A percentile compares a stretch with the other conserved stretches of the same genome.
These are phyloP conservation scores for Pseudomyrmex pallidus DNA, from an alignment of 1,140 invertebrate genomes.

Conservation along the genomic window DNA sequence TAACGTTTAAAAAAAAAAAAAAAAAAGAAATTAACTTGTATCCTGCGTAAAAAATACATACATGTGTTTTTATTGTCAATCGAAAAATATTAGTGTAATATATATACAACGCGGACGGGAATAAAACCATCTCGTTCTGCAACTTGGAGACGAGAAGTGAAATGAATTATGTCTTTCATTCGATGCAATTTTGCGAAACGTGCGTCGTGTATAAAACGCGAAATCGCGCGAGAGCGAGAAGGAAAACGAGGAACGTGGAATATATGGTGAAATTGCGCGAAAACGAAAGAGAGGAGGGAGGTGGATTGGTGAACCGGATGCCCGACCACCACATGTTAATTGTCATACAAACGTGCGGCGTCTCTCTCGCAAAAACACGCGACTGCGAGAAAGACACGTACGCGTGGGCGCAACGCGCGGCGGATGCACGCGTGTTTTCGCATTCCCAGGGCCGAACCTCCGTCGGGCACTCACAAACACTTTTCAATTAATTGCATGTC, in stretches of 20 bases:
- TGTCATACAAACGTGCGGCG: conserved; percentile 75
- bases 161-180: conserved; percentile 7
- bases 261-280: conserved; percentile 39
- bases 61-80: neutral
- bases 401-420: neutral
- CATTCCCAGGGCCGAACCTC: neutral
- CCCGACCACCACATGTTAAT: conserved; percentile 78
- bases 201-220: neutral
- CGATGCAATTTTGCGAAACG: conserved; percentile 26
- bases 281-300: conserved; percentile 21
- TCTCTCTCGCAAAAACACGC: conserved; percentile 72
- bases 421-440: conserved; percentile 9
- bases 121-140: conserved; percentile 8
- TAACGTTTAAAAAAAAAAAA: neutral
- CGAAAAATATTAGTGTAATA: neutral
- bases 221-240: neutral
- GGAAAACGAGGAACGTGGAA: neutral
- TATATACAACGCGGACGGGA: neutral
- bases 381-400: conserved; percentile 26
- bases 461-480: neutral
- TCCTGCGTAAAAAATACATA: neutral
- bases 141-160: neutral
- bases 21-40: too few species aligned
- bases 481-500: neutral
- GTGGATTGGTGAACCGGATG: conserved; percentile 67